A percentile compares a stretch with the other conserved stretches of the same genome.
Conservation (phyloP, 1,140 invertebrate species). For the Diplogasteroides magnus region DNA sequence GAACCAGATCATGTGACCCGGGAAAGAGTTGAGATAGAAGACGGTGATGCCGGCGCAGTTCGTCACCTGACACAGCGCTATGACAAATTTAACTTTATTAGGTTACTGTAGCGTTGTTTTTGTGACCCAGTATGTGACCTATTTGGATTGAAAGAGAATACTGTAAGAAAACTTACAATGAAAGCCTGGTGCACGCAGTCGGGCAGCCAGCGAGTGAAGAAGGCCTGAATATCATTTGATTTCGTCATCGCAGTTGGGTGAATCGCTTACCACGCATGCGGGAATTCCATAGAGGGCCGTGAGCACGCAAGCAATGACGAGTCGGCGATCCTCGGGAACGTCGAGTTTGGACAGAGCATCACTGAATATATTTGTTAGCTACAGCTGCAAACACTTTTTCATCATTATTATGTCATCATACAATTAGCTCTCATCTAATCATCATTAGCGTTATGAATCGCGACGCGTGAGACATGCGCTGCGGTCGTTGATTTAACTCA, state of each 20-base stretch:
- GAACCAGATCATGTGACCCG: conserved; percentile 44
- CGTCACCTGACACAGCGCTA: conserved; percentile 32
- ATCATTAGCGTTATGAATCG: neutral
- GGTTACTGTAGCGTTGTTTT: neutral
- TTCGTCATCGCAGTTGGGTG: no score
- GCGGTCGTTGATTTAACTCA: conserved; percentile 7
- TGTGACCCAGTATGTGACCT: no score
- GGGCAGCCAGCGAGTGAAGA: conserved; percentile 4
- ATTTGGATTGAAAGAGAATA: no score
- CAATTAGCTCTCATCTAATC: neutral
- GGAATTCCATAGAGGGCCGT: no score
- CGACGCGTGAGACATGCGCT: no score
- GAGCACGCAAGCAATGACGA: neutral
- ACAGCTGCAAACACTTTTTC: conserved; percentile 24
- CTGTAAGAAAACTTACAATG: neutral
- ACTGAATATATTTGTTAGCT: neutral
- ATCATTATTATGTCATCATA: conserved; percentile 20
- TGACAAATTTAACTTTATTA: neutral
- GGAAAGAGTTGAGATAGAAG: conserved; percentile 43
- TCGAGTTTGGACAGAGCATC: neutral
- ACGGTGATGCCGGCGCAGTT: conserved; percentile 47
- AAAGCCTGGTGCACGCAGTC: neutral
- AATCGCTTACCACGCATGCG: no score
- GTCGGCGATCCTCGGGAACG: neutral
- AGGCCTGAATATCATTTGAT: conserved; percentile 5